A percentile compares a stretch with the other conserved stretches of the same genome.
Conservation (phyloP, 2,797 vertebrate genomes). For the Parotocinclus haroldoi region DNA sequence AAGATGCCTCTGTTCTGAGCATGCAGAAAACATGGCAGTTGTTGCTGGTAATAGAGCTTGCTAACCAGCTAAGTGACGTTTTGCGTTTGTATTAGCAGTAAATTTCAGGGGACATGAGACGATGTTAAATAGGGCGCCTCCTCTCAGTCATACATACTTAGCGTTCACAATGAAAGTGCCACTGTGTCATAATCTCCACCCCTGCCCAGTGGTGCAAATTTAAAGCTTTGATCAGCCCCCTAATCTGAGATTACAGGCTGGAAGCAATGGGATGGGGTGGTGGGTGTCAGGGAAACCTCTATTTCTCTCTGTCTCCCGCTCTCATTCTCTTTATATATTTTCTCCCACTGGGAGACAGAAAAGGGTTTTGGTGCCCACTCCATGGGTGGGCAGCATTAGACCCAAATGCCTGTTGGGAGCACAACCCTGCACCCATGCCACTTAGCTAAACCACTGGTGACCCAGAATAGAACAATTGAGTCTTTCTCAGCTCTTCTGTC, state of each 20-base stretch:
- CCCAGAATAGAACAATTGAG: slow-evolving; percentile 62
- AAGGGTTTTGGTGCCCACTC: slow-evolving; percentile 69
- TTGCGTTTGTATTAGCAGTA: slow-evolving; percentile 25
- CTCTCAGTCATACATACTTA: slow-evolving; percentile 3
- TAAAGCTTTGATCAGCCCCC: slow-evolving; percentile 78
- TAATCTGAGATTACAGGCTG: slow-evolving; percentile 80
- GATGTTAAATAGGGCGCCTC: too few species aligned
- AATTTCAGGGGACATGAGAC: background rate
- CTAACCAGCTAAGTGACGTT: slow-evolving; percentile 35
- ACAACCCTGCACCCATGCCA: slow-evolving; percentile 34
- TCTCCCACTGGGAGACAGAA: slow-evolving; percentile 65
- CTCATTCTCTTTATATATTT: slow-evolving; percentile 41
- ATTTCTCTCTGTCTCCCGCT: slow-evolving; percentile 36
- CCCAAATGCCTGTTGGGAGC: slow-evolving; percentile 71
- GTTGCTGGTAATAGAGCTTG: slow-evolving; percentile 19
- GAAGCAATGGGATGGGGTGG: slow-evolving; percentile 69
- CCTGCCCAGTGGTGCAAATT: slow-evolving; percentile 78
- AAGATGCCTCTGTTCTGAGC: slow-evolving; percentile 30
- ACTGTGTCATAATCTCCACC: slow-evolving; percentile 64
- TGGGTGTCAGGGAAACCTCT: slow-evolving; percentile 47
- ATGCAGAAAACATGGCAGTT: slow-evolving; percentile 37
- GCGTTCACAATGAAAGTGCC: slow-evolving; percentile 50
- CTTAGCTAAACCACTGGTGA: slow-evolving; percentile 36
- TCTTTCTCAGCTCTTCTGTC: slow-evolving; percentile 17
- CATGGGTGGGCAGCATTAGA: slow-evolving; percentile 72